These are phyloP conservation scores for Gopherus evgoodei DNA, from an alignment of 2,113 vertebrate genomes.

Conservation along the genomic window DNA sequence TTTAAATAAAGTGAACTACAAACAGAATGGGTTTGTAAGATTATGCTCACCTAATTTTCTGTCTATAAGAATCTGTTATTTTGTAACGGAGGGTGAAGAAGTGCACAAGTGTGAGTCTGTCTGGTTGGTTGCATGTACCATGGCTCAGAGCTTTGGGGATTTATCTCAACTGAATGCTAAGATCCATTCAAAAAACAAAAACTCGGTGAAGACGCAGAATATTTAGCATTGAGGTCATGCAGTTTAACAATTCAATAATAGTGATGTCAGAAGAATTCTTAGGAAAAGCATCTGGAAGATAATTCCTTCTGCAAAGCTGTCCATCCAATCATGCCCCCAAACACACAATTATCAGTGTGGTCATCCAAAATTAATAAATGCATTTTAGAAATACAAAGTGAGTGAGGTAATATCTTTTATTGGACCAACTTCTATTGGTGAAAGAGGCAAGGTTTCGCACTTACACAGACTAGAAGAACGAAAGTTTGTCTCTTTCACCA, in stretches of 20 bases:
- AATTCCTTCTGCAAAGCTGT: not conserved
- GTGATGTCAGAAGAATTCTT: not conserved
- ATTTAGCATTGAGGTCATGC: not conserved
- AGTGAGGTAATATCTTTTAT: not conserved
- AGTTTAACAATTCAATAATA: accelerated
- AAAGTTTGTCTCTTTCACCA: not conserved
- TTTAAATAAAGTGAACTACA: not conserved
- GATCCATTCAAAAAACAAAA: not conserved
- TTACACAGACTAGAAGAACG: not conserved
- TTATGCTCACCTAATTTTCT: not conserved
- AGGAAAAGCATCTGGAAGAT: not conserved
- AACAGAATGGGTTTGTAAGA: conserved; percentile 12
- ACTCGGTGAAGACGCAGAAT: accelerated
- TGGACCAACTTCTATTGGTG: not conserved
- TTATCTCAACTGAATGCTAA: not conserved
- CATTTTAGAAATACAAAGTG: not conserved
- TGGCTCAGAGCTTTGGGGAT: not conserved
- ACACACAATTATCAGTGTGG: not conserved
- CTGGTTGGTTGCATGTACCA: not conserved
- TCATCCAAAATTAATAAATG: not conserved
- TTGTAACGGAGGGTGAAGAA: conserved; percentile 20
- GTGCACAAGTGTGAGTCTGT: not conserved
- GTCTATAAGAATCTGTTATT: not conserved
- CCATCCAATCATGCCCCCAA: not conserved
- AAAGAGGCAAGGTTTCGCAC: not conserved